Conservation (phyloP, 1,140 invertebrate species). For the Anthonomus grandis region DNA sequence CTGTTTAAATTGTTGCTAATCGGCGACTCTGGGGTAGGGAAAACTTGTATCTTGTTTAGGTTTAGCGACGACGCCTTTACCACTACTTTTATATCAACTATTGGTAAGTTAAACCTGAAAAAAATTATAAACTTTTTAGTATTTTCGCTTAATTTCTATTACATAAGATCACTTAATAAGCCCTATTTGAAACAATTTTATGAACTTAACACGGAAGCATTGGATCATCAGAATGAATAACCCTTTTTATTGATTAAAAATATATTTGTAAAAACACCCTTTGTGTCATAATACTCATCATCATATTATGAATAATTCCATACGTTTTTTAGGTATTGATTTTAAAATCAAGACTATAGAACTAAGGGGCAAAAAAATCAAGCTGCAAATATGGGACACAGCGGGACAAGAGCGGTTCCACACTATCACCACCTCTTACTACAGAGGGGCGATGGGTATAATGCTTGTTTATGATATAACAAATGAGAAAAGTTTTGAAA, state of each 20-base stretch:
- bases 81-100: slow-evolving; percentile 97
- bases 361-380: slow-evolving; percentile 95
- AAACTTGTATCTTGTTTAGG: slow-evolving; percentile 96
- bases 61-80: slow-evolving; percentile 99
- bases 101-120: too few species aligned
- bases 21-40: slow-evolving; percentile 97
- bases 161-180: too few species aligned
- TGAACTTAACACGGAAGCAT: too few species aligned
- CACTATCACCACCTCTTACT: slow-evolving; percentile 97
- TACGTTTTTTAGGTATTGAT: slow-evolving; percentile 81
- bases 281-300: too few species aligned
- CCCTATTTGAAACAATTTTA: too few species aligned
- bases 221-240: too few species aligned
- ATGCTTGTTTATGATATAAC: slow-evolving; percentile 99
- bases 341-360: slow-evolving; percentile 99
- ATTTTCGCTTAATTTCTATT: too few species aligned
- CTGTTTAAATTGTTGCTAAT: slow-evolving; percentile 97
- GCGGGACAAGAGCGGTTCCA: slow-evolving; percentile 94
- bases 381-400: slow-evolving; percentile 98
- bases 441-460: slow-evolving; percentile 97
- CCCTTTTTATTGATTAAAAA: too few species aligned
- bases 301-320: neutral
- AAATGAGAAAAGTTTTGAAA: slow-evolving; percentile 97
- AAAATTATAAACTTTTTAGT: too few species aligned
- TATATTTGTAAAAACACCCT: too few species aligned